Evolutionary conservation across 1,140 invertebrate species (phyloP).

Genomic region (Bursaphelenchus mucronatus): DNA sequence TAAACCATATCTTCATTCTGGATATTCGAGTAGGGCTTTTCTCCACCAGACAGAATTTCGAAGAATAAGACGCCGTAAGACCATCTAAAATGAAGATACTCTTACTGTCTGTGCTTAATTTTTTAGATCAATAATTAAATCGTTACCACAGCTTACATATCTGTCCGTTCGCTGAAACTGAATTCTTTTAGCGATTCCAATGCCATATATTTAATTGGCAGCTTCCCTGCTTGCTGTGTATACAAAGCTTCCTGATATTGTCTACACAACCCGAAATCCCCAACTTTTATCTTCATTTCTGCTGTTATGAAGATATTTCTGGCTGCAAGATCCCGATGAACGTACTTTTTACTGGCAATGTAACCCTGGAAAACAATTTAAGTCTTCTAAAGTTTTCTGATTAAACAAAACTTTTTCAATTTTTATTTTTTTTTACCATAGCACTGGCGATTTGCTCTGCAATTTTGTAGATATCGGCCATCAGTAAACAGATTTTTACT

Average conservation of each 20-base stretch:
- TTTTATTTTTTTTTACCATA: slow-evolving; percentile 71
- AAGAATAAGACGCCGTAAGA: slow-evolving; percentile 16
- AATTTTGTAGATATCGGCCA: slow-evolving; percentile 9
- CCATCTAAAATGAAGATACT: background rate
- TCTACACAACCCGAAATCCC: slow-evolving; percentile 90
- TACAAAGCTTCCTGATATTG: slow-evolving; percentile 89
- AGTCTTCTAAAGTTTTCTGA: no score
- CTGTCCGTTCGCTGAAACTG: slow-evolving; percentile 9
- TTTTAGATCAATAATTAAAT: no score
- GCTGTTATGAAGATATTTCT: slow-evolving; percentile 90
- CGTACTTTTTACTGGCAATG: slow-evolving; percentile 59
- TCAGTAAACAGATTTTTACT: slow-evolving; percentile 8
- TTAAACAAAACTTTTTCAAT: slow-evolving; percentile 70
- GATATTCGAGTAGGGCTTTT: slow-evolving; percentile 9
- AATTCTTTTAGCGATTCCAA: background rate
- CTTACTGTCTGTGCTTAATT: no score
- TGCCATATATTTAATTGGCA: slow-evolving; percentile 13
- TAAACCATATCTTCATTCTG: slow-evolving; percentile 11
- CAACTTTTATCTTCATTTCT: slow-evolving; percentile 80
- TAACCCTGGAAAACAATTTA: no score
- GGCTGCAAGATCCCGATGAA: slow-evolving; percentile 91
- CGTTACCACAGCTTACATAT: background rate
- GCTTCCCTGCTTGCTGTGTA: slow-evolving; percentile 25
- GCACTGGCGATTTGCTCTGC: slow-evolving; percentile 93
- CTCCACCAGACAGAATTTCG: slow-evolving; percentile 16